Evolutionary conservation across 2,888 invertebrate genomes (phyloP), one percentile per base, ranked within the genome.

Genomic region (Meghimatium bilineatum): DNA sequence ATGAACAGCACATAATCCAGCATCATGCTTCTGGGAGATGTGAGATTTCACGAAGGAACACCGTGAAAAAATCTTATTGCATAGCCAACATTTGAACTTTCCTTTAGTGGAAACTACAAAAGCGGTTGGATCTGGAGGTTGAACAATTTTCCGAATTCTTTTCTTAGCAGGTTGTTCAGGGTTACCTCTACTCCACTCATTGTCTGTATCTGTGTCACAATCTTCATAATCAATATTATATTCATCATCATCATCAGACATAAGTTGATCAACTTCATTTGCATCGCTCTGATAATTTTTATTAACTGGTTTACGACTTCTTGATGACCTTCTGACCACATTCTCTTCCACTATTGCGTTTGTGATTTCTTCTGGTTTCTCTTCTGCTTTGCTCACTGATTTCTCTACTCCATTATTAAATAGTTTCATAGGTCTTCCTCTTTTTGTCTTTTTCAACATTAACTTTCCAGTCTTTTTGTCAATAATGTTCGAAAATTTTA

Each of bases 171-270:
- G 49, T 26, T 36, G 29, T 26, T 66, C 66, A 38, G 23, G 8
- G 17, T 38, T 44, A 34, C 75, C 52, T 23, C 38, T 26, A 36
- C 12, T 23, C 76, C 69, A 49, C 20, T 77, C 66, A 38, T 36
- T 75, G 34, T 67, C 71, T 23, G 52, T 60, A 32, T 80, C 80
- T 32, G 75, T 67, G 29, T 66, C 80, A 75, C 67, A 52, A 29
- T 71, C 76, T 44, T 84, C 84, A 10, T 79, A 63, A 67, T 66
- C 63, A 38, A 80, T 75, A 44, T 76, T 29, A 56, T 84, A 79
- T 60, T 84, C 84, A 49, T 84, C 84, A 80, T 80, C 80, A 44
- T 84, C 84, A 56, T 84, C 84, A 12, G 80, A 80, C 69, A 83
- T 63, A 10, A 80, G 75, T 14, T 76, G 76, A 75, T 84, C 84